Evolutionary conservation across 2,888 invertebrate genomes (phyloP).

Genomic region (Habroteleia sp.): DNA sequence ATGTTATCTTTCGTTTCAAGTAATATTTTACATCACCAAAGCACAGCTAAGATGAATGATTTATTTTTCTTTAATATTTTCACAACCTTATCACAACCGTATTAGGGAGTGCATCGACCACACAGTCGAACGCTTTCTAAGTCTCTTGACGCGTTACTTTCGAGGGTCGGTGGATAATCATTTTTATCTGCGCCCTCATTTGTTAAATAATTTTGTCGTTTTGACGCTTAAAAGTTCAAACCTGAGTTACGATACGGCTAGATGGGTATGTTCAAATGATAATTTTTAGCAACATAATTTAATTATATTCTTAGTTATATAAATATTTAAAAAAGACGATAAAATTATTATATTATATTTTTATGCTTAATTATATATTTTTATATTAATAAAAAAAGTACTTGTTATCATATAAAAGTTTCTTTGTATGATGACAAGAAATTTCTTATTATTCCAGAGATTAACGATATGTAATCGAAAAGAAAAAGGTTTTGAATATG

Average conservation of each 20-base stretch:
- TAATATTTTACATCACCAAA: slow-evolving; percentile 74
- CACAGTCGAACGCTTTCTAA: slow-evolving; percentile 67
- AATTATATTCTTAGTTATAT: no score
- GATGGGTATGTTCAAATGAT: no score
- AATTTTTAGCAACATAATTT: no score
- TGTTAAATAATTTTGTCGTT: slow-evolving; percentile 24
- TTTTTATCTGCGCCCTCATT: slow-evolving; percentile 52
- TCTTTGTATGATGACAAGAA: no score
- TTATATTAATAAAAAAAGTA: no score
- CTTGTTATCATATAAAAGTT: no score
- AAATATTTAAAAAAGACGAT: no score
- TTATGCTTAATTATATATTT: no score
- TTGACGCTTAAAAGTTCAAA: slow-evolving; percentile 42
- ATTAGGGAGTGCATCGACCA: slow-evolving; percentile 77
- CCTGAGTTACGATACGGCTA: slow-evolving; percentile 9
- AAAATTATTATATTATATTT: no score
- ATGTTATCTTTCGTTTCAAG: slow-evolving; percentile 52
- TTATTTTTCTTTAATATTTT: slow-evolving; percentile 65
- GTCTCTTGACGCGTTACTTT: slow-evolving; percentile 58
- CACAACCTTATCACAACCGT: slow-evolving; percentile 81
- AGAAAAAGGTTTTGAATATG: no score
- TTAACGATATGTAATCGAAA: no score
- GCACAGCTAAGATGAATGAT: slow-evolving; percentile 42
- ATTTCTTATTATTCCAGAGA: no score
- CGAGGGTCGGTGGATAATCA: slow-evolving; percentile 48